A percentile compares a stretch with the other conserved stretches of the same genome.
Conservation (phyloP, 2,113 vertebrate genomes). For the Cynocephalus volans region DNA sequence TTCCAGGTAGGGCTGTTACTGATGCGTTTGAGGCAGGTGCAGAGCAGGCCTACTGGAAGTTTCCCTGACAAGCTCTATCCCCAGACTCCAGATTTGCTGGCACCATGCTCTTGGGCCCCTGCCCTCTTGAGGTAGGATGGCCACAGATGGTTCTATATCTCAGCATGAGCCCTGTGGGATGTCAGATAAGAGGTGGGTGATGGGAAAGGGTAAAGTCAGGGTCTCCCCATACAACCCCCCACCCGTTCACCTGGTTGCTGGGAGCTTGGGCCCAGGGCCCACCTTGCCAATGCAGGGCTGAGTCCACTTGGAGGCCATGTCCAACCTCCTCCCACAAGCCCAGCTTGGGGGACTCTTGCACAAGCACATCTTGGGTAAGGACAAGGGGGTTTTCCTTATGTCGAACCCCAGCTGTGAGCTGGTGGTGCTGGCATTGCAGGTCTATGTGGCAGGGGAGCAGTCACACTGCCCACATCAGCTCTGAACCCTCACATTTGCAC, state of each 20-base stretch:
- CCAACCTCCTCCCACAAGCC: not conserved
- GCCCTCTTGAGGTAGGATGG: not conserved
- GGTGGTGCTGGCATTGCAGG: not conserved
- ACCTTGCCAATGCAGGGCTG: not conserved
- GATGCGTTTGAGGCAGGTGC: accelerated
- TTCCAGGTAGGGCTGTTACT: not conserved
- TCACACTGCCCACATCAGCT: not conserved
- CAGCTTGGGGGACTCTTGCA: no score
- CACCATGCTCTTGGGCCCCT: no score
- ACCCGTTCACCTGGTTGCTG: not conserved
- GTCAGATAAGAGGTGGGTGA: no score
- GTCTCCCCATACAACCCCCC: not conserved
- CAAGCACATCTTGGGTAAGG: not conserved
- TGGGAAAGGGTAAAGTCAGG: not conserved
- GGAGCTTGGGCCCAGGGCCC: not conserved
- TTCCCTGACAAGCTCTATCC: not conserved
- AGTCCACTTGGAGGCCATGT: not conserved
- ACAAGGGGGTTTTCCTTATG: no score
- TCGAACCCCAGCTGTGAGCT: not conserved
- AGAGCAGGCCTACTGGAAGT: not conserved
- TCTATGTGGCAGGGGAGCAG: not conserved
- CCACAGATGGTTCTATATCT: not conserved
- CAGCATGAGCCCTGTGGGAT: accelerated
- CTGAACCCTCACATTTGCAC: not conserved
- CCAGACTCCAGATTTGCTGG: not conserved